Evolutionary conservation across 1,140 invertebrate species (phyloP).

Genomic region (Amyelois transitella): DNA sequence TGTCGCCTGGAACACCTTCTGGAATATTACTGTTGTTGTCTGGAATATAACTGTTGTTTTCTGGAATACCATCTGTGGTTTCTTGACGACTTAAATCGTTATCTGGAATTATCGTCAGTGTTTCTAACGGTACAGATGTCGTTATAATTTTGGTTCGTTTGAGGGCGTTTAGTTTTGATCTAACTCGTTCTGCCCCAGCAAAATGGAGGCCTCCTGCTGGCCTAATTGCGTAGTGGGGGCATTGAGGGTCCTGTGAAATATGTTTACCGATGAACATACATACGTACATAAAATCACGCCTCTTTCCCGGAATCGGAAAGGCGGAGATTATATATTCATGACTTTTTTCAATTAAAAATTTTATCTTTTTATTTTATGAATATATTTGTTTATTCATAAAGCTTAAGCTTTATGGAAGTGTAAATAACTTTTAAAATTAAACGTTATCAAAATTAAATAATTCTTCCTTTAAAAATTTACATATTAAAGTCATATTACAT

Average conservation of each 20-base stretch:
- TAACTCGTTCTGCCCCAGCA: constrained; percentile 51
- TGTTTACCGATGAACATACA: too few relatives aligned
- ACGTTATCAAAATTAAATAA: too few relatives aligned
- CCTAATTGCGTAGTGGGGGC: constrained; percentile 44
- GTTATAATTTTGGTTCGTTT: constrained; percentile 22
- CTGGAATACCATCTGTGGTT: not conserved
- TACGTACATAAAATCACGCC: too few relatives aligned
- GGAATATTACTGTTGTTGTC: not conserved
- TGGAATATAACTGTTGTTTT: not conserved
- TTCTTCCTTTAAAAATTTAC: too few relatives aligned
- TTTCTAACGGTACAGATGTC: constrained; percentile 19
- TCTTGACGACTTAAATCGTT: constrained; percentile 1
- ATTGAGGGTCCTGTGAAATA: not conserved
- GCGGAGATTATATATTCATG: too few relatives aligned
- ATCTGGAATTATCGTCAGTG: constrained; percentile 30
- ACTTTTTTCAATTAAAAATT: too few relatives aligned
- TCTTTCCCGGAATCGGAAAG: too few relatives aligned
- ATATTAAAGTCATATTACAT: too few relatives aligned
- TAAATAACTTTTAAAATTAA: too few relatives aligned
- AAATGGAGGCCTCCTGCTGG: constrained; percentile 57
- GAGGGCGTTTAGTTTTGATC: constrained; percentile 35
- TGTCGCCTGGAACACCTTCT: not conserved
- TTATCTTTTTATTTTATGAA: too few relatives aligned
- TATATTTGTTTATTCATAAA: too few relatives aligned
- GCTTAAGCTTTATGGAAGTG: too few relatives aligned